Percentiles rank a stretch among this genome's conserved stretches.
Conservation (phyloP, 2,797 vertebrate genomes). For the Gymnocypris eckloni region DNA sequence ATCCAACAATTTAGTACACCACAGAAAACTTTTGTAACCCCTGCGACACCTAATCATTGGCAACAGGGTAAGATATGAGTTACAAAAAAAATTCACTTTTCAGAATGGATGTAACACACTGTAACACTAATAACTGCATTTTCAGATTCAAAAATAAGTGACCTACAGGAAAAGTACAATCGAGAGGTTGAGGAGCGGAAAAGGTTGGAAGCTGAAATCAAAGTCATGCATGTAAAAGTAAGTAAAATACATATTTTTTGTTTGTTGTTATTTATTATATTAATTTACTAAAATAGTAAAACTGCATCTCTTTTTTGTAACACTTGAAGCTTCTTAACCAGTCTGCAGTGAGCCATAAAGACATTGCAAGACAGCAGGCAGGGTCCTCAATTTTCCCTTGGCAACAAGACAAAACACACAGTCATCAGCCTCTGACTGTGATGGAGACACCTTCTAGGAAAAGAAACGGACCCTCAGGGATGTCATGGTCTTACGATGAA, state of each 20-base stretch:
- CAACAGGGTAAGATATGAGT: constrained; percentile 75
- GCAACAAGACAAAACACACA: constrained; percentile 84
- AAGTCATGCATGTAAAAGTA: constrained; percentile 84
- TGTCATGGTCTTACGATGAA: constrained; percentile 77
- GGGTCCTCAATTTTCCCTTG: constrained; percentile 93
- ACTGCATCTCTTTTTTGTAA: constrained; percentile 29
- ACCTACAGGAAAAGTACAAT: constrained; percentile 88
- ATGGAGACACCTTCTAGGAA: constrained; percentile 82
- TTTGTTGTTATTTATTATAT: not conserved
- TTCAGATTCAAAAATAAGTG: constrained; percentile 83
- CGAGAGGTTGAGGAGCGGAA: constrained; percentile 89
- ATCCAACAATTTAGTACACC: constrained; percentile 78
- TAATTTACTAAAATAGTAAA: constrained; percentile 1
- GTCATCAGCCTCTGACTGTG: constrained; percentile 67
- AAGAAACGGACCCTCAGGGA: constrained; percentile 67
- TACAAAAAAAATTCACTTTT: constrained; percentile 34
- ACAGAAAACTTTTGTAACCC: constrained; percentile 77
- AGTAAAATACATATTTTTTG: constrained; percentile 54
- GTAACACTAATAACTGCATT: constrained; percentile 12
- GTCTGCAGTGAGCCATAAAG: constrained; percentile 82
- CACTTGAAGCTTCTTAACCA: constrained; percentile 79
- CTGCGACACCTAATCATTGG: constrained; percentile 75
- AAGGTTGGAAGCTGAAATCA: constrained; percentile 85
- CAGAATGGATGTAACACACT: not conserved
- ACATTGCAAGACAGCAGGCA: constrained; percentile 87